Conservation (phyloP, 2,888 invertebrate species). For the Cheilosia vernalis region DNA sequence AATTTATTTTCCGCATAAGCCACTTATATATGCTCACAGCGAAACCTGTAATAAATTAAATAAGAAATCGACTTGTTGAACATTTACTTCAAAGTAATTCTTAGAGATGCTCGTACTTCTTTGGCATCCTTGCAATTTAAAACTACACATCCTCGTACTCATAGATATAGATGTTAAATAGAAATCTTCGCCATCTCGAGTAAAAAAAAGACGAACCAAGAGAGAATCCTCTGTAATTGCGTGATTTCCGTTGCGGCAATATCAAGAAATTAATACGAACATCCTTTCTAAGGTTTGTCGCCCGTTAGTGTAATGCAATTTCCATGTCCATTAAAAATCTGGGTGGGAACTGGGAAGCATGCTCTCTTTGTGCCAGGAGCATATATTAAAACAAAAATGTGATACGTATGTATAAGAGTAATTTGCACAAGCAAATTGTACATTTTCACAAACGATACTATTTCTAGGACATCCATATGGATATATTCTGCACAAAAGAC, state of each 20-base stretch:
- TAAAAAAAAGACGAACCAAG: background rate
- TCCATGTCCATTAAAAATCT: conserved; percentile 44
- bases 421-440: conserved; percentile 32
- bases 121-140: background rate
- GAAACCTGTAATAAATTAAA: conserved; percentile 12
- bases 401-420: conserved; percentile 40
- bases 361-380: background rate
- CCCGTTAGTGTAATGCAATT: conserved; percentile 38
- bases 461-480: background rate
- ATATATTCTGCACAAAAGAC: background rate
- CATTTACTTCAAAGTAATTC: background rate
- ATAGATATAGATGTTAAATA: background rate
- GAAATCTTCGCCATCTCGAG: background rate
- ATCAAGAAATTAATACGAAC: conserved; percentile 10
- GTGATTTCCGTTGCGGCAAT: conserved; percentile 20
- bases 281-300: background rate
- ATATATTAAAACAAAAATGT: conserved; percentile 28
- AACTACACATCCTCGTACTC: background rate
- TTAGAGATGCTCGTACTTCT: no score
- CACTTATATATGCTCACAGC: background rate
- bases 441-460: conserved; percentile 7
- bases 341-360: conserved; percentile 11
- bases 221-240: conserved; percentile 20
- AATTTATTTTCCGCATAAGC: conserved; percentile 1
- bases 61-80: background rate